Conservation (phyloP, 2,797 vertebrate species). For the Catostomus latipinnis region DNA sequence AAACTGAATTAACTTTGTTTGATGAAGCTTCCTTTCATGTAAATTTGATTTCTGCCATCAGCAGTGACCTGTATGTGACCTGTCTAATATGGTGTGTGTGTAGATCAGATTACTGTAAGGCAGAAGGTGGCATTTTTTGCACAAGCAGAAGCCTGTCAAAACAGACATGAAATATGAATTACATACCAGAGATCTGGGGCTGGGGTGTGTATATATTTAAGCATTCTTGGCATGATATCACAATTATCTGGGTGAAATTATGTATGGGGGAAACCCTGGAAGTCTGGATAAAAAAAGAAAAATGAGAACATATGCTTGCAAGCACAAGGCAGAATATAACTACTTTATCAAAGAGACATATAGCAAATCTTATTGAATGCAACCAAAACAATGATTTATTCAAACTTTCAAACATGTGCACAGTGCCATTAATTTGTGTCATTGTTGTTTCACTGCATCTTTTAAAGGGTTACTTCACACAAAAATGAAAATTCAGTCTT, state of each 20-base stretch:
- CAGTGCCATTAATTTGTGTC: not conserved
- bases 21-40: conserved; percentile 29
- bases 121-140: conserved; percentile 4
- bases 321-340: not conserved
- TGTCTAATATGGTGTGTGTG: conserved; percentile 25
- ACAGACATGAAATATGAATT: conserved; percentile 41
- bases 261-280: conserved; percentile 8
- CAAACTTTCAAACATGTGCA: not conserved
- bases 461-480: not conserved
- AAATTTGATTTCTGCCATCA: not conserved
- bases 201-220: conserved; percentile 42
- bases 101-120: conserved; percentile 29
- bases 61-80: conserved; percentile 49
- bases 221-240: conserved; percentile 26
- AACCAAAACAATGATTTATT: not conserved
- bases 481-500: too few species aligned
- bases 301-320: not conserved
- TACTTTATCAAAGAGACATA: not conserved
- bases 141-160: conserved; percentile 43
- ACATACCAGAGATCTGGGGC: conserved; percentile 21
- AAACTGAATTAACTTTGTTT: conserved; percentile 49
- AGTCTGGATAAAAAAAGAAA: conserved; percentile 6
- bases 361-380: conserved; percentile 9
- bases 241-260: conserved; percentile 32
- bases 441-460: not conserved